Base-by-base conservation (phyloP, 2,797 vertebrate genomes). In the Coregonus ussuriensis region DNA sequence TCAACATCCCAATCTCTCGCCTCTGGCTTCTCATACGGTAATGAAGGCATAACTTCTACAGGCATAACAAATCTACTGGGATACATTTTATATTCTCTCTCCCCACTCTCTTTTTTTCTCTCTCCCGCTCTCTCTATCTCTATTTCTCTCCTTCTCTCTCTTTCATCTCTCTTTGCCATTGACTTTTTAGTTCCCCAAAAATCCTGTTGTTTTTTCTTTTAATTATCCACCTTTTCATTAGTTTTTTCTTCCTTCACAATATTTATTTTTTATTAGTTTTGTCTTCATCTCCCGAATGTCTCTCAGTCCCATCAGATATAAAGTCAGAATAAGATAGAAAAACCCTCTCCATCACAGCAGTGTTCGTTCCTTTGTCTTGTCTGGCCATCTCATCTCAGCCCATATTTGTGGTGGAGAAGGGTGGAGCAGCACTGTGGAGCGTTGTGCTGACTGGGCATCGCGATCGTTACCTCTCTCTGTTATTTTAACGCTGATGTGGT, bases 11-110 rank as follows among this genome's bases (percentile, higher is more conserved):
- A 53, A 66, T 81, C 68, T 76, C 65, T 77, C 18, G 78, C 84
- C 83, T 81, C 83, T 74, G 75, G 82, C 77, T 82, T 81, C 76
- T 71, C 53, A 59, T 56, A 74, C 77, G 21, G 33, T 85, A 86
- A 85, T 82, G 81, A 87, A 89, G 77, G 83, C 83, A 78, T 83
- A 83, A 86, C 74, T 85, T 86, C 74, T 63, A 25, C n/a, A 25
- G 59, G 59, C 59, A 63, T 25, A 63, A 74, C 70, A 77, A 76
- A 70, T 79, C 67, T 63, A 77, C 75, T 70, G 65, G 73, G 75
- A 62, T 74, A 72, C 63, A 82, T 79, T 70, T 80, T 79, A 21
- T 62, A 62, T 62, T 62, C 69, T 35, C 35, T 52, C 47, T 80
- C 51, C 25, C 31, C 16, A 29, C 63, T 71, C 31, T 62, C 72